Evolutionary conservation across 2,797 vertebrate species (phyloP), one percentile per base, ranked within the genome.

Genomic region (Rhinichthys osculus): DNA sequence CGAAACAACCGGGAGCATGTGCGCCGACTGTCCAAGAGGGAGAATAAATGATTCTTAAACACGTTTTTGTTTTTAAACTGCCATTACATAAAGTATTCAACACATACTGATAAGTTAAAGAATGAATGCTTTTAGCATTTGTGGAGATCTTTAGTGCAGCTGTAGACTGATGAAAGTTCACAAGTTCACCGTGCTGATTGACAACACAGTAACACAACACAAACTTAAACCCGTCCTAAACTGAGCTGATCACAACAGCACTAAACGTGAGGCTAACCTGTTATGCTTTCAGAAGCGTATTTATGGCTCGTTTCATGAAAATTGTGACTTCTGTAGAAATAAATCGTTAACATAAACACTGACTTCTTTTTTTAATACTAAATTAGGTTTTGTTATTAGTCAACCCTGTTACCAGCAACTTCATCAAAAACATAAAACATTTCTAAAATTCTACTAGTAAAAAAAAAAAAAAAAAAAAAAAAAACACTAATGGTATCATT

Each of bases 1-100:
- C 85, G 96, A 96, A 92, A 23, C 85, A 88, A 84, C 87, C 81
- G 89, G 92, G 90, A 89, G 88, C 54, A 77, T 71, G 90, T 87
- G 89, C 91, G 92, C 91, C 93, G 92, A 94, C 66, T 76, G 71
- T 50, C 72, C n/a, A 76, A 14, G 47, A 80, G 7, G 19, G 6
- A 73, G n/a, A 67, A 67, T 44, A 54, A 64, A 64, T 38, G 3
- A 42, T 52, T 72, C 23, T 21, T 30, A 42, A 44, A 57, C 70
- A 83, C 33, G 1, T 21, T 27, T 69, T 19, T 11, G 44, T 83
- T 30, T 35, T 8, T 40, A 73, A 62, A 73, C 11, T 42, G 7
- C 27, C 14, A 3, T 21, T 21, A 42, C 16, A 71, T 17, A n/a
- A 1, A 17, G 6, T 6, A 57, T 82, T 81, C 7, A 7, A 30